A percentile compares a stretch with the other conserved stretches of the same genome.
Evolutionary conservation across 2,797 vertebrate genomes (phyloP).

Genomic region (Rhinogobio ventralis): DNA sequence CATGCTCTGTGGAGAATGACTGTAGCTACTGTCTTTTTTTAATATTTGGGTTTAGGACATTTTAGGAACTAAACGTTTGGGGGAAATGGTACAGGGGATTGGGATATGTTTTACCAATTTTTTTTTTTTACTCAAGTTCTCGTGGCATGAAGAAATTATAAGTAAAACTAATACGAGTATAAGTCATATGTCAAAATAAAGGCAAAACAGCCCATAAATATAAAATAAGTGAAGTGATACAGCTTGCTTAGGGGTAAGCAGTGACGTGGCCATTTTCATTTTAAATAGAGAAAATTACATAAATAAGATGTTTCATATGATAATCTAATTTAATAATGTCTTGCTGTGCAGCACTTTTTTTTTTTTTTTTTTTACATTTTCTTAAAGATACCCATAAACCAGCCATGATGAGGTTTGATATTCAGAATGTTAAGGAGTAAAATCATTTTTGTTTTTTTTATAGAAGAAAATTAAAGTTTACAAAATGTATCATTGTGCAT

Average conservation of each 20-base stretch:
- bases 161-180: too few species aligned
- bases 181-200: background rate
- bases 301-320: background rate
- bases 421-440: background rate
- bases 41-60: background rate
- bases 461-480: too few species aligned
- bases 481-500: background rate
- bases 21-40: too few species aligned
- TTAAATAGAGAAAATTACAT: background rate
- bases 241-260: background rate
- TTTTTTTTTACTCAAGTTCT: background rate
- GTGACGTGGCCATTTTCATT: background rate
- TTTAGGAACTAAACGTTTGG: background rate
- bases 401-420: background rate
- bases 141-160: background rate
- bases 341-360: background rate
- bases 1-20: background rate
- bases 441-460: background rate
- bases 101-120: background rate
- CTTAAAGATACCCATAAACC: background rate
- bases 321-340: background rate
- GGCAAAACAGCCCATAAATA: background rate
- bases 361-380: too few species aligned
- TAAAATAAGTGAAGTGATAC: background rate
- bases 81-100: background rate